Conservation (phyloP, 2,113 vertebrate species). For the Hiodon tergisus region DNA sequence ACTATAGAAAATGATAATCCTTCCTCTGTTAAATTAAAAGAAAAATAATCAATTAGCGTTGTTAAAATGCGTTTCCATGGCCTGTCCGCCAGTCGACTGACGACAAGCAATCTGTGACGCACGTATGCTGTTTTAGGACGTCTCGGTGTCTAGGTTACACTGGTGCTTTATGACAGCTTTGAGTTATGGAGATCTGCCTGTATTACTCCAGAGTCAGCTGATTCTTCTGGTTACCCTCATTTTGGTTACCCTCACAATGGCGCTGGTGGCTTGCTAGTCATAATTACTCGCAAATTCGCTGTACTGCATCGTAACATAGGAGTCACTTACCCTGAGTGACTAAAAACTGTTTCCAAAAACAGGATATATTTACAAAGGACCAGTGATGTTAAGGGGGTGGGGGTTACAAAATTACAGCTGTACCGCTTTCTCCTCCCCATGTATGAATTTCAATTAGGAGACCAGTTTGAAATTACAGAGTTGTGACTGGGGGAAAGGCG, state of each 20-base stretch:
- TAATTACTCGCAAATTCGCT: conserved; percentile 9
- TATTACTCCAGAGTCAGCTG: not conserved
- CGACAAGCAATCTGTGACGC: too few species aligned
- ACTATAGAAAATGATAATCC: too few species aligned
- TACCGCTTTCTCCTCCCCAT: conserved; percentile 17
- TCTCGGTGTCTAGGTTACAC: too few species aligned
- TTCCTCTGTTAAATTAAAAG: too few species aligned
- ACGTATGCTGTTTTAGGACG: too few species aligned
- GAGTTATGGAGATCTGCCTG: not conserved
- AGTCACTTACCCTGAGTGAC: conserved; percentile 26
- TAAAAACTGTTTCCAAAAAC: conserved; percentile 39
- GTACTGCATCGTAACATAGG: conserved; percentile 25
- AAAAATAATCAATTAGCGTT: too few species aligned
- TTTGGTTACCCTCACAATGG: not conserved
- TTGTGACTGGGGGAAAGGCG: not conserved
- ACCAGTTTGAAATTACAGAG: conserved; percentile 29
- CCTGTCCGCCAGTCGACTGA: too few species aligned
- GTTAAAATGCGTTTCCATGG: too few species aligned
- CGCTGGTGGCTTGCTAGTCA: conserved; percentile 20
- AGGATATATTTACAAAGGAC: conserved; percentile 29
- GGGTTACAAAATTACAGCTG: conserved; percentile 36
- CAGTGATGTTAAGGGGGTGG: conserved; percentile 13
- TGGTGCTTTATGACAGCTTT: not conserved
- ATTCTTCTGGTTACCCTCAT: not conserved
- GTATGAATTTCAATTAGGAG: conserved; percentile 26